A percentile compares a stretch with the other conserved stretches of the same genome.
Conservation (phyloP, 1,140 invertebrate genomes). For the Musca vetustissima region DNA sequence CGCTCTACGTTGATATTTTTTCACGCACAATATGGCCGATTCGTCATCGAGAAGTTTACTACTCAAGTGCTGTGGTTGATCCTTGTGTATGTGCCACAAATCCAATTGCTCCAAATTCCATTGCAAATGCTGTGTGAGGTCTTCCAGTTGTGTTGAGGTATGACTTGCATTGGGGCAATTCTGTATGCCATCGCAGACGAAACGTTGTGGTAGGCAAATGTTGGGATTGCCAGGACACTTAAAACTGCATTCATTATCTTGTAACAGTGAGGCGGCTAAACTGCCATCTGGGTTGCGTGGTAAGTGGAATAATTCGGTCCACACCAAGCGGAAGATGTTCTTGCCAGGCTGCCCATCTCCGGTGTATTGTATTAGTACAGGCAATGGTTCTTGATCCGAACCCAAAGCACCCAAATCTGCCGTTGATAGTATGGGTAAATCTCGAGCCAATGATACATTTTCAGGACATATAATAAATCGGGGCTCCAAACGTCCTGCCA, state of each 20-base stretch:
- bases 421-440: constrained; percentile 75
- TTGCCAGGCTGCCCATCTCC: constrained; percentile 67
- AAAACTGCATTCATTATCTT: constrained; percentile 73
- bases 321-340: constrained; percentile 82
- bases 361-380: constrained; percentile 69
- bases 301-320: constrained; percentile 86
- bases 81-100: constrained; percentile 58
- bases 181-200: constrained; percentile 83
- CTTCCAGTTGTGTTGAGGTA: constrained; percentile 56
- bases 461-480: constrained; percentile 79
- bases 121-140: constrained; percentile 58
- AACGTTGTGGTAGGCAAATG: constrained; percentile 75
- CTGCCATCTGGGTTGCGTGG: constrained; percentile 79
- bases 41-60: constrained; percentile 62
- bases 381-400: constrained; percentile 62
- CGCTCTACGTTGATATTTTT: constrained; percentile 44
- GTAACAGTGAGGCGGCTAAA: constrained; percentile 70
- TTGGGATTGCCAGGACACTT: constrained; percentile 80
- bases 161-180: constrained; percentile 75
- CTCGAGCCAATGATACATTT: constrained; percentile 74
- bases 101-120: constrained; percentile 62
- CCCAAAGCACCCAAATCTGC: constrained; percentile 69
- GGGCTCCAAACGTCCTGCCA: constrained; percentile 69
- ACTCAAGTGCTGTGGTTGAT: constrained; percentile 47
- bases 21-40: constrained; percentile 64